Evolutionary conservation across 2,113 vertebrate species (phyloP).

Genomic region (Sinocyclocheilus grahami): DNA sequence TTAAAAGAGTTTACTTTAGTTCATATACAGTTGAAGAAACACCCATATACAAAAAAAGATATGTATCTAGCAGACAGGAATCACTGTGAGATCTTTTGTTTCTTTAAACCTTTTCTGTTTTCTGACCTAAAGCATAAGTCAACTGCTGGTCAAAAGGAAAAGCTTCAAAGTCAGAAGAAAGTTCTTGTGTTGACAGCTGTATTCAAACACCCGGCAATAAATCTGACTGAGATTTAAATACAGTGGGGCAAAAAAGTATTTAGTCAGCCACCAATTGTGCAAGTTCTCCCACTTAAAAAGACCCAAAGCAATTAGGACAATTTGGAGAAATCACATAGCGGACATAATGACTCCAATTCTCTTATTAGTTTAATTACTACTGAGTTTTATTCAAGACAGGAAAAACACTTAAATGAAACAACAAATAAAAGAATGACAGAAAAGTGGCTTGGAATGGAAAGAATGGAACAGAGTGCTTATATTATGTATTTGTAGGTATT

Average conservation of each 20-base stretch:
- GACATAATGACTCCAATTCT: constrained; percentile 20
- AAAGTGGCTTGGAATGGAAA: not conserved
- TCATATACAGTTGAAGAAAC: not conserved
- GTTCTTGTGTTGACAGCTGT: constrained; percentile 27
- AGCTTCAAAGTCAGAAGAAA: not conserved
- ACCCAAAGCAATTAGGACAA: constrained; percentile 32
- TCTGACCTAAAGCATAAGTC: not conserved
- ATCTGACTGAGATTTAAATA: constrained; percentile 2
- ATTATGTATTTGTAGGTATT: not conserved
- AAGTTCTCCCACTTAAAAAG: too few species aligned
- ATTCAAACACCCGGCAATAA: not conserved
- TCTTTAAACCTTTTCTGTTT: not conserved
- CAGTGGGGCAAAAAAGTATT: too few species aligned
- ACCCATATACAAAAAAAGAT: not conserved
- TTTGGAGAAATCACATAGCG: constrained; percentile 27
- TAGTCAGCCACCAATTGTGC: too few species aligned
- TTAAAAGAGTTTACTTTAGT: not conserved
- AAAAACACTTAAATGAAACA: constrained; percentile 7
- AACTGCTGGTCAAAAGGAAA: not conserved
- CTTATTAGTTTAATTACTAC: constrained; percentile 27
- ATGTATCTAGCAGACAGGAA: not conserved
- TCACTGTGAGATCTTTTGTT: not conserved
- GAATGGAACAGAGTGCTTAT: not conserved
- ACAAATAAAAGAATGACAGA: not conserved
- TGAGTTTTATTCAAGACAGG: not conserved